Evolutionary conservation across 2,888 invertebrate species (phyloP), one percentile per base, ranked within the genome.

Genomic region (Nasonovia ribisnigri): DNA sequence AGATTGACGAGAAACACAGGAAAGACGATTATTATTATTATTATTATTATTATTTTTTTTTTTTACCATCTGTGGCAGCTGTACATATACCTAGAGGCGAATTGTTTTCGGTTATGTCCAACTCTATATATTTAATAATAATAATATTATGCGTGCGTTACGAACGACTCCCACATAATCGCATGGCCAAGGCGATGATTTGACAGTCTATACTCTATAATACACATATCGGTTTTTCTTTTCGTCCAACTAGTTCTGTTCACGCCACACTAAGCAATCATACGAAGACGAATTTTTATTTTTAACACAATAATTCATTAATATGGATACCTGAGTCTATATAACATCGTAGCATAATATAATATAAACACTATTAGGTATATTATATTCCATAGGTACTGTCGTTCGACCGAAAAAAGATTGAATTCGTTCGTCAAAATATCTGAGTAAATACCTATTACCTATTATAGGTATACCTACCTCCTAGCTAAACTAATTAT

Each of bases 161-260:
- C 26, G 13, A 43, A 91, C 91, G 43, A 84, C 91, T 51, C 91
- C 91, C 54, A 84, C 54, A 42, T 84, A 54, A 91, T 91, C 54
- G 43, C 20, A 36, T 54, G 16, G 60, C 13, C 26, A 4, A 29
- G 13, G 48, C 48, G 51, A 84, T 16, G 77, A 54, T 91, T 84
- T 54, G 29, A 48, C n/a, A n/a, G 43, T 51, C 51, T 24, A 1
- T 24, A n/a, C n/a, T 51, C 51, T 24, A 1, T 24, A 24, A 54
- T 10, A 42, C 16, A 84, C 42, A 3, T 42, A 84, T 84, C 26
- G 26, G 51, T 29, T 86, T 86, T n/a, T 87, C 16, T 20, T 67
- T 8, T 46, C n/a, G 16, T 48, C 13, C 4, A 87, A 13, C 51
- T 16, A 6, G 8, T 48, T 8, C 2, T n/a, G n/a, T 67, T 0